A percentile compares a stretch with the other conserved stretches of the same genome.
Conservation (phyloP, 2,113 vertebrate species). For the Euleptes europaea region DNA sequence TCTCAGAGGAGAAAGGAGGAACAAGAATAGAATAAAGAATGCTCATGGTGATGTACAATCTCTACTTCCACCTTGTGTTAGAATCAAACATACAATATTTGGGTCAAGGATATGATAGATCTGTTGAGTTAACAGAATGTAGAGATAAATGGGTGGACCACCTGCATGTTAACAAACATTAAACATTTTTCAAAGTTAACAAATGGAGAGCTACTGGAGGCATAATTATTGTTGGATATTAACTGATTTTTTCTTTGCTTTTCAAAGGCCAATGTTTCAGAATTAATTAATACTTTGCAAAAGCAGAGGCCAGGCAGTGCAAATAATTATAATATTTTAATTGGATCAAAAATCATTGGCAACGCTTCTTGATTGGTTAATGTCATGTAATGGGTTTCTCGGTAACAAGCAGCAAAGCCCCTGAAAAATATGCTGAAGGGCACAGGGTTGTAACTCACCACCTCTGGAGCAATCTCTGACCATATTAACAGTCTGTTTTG, state of each 20-base stretch:
- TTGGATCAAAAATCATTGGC: not conserved
- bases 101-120: too few species aligned
- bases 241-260: slow-evolving; percentile 51
- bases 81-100: too few species aligned
- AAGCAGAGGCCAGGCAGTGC: slow-evolving; percentile 47
- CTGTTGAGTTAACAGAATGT: too few species aligned
- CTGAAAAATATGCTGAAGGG: slow-evolving; percentile 28
- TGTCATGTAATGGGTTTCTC: not conserved
- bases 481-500: not conserved
- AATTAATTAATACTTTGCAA: slow-evolving; percentile 60
- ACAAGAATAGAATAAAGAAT: too few species aligned
- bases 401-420: slow-evolving; percentile 32
- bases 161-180: not conserved
- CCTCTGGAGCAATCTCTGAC: slow-evolving; percentile 18
- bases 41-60: too few species aligned
- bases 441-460: slow-evolving; percentile 11
- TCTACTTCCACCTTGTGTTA: too few species aligned
- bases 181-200: slow-evolving; percentile 41
- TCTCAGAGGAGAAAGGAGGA: not conserved
- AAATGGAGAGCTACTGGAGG: slow-evolving; percentile 47
- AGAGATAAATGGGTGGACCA: not conserved
- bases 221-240: slow-evolving; percentile 13
- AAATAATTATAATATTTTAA: slow-evolving; percentile 14
- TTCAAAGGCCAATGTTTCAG: slow-evolving; percentile 50
- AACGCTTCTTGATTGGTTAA: slow-evolving; percentile 24